phyloP scores from a whole-genome alignment of 2,888 invertebrate genomes.

The Rhagium mordax region DNA sequence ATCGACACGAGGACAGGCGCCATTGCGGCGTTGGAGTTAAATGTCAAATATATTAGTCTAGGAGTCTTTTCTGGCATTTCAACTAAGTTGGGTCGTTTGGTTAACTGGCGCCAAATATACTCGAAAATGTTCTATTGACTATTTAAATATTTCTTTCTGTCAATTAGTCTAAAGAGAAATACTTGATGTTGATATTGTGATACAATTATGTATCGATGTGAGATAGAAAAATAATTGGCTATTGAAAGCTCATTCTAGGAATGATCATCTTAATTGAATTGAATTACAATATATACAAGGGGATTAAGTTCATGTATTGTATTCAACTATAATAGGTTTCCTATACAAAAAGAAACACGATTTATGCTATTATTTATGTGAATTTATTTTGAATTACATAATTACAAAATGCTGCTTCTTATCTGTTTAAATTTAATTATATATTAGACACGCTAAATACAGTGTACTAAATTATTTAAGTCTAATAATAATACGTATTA shows the following conservation, averaged over 20 bases:
- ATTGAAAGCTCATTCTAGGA: neutral
- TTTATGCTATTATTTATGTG: no score
- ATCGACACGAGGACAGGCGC: neutral
- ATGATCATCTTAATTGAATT: neutral
- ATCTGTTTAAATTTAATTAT: no score
- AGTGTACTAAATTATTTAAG: no score
- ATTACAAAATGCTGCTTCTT: no score
- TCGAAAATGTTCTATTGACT: neutral
- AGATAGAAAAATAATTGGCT: neutral
- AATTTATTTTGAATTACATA: no score
- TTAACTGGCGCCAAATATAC: neutral
- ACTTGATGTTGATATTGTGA: neutral
- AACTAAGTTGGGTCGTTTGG: neutral
- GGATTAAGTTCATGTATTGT: no score
- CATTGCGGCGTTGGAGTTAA: neutral
- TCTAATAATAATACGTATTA: no score
- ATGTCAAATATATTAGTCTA: slow-evolving; percentile 12
- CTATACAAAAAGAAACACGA: no score
- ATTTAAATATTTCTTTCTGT: neutral
- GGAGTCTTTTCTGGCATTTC: neutral
- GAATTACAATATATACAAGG: no score
- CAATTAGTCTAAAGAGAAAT: neutral
- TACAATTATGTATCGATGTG: neutral
- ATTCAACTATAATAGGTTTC: no score
- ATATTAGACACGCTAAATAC: no score